Evolutionary conservation across 2,888 invertebrate genomes (phyloP).

Genomic region (Chrysolina oricalcia): DNA sequence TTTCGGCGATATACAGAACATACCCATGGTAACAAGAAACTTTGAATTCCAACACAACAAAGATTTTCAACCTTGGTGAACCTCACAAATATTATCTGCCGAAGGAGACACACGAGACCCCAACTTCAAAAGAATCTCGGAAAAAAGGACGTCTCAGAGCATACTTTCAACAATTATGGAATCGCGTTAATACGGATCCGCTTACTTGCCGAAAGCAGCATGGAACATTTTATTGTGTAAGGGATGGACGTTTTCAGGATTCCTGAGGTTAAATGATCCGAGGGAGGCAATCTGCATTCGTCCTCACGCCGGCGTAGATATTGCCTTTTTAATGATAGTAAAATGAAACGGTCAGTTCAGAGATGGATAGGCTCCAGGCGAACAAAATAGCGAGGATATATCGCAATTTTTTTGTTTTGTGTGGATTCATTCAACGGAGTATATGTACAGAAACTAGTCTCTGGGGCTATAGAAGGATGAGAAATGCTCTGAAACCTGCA

Average conservation of each 20-base stretch:
- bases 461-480: too few species aligned
- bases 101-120: not conserved
- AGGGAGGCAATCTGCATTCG: slow-evolving; percentile 32
- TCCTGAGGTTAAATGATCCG: slow-evolving; percentile 38
- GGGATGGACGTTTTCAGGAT: slow-evolving; percentile 34
- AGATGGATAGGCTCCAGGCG: not conserved
- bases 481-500: too few species aligned
- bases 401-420: not conserved
- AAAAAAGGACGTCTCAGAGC: not conserved
- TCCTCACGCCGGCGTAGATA: slow-evolving; percentile 26
- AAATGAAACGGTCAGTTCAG: not conserved
- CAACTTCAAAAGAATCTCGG: not conserved
- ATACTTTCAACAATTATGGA: slow-evolving; percentile 17
- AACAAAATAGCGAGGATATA: not conserved
- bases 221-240: slow-evolving; percentile 33
- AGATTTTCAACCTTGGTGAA: not conserved
- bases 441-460: not conserved
- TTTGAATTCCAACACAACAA: too few species aligned
- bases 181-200: slow-evolving; percentile 18
- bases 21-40: too few species aligned
- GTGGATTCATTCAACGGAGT: not conserved
- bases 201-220: slow-evolving; percentile 13
- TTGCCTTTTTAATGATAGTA: slow-evolving; percentile 29
- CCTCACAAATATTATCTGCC: not conserved
- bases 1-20: too few species aligned